Conservation (phyloP, 1,140 invertebrate genomes). For the Sycobia sp. region DNA sequence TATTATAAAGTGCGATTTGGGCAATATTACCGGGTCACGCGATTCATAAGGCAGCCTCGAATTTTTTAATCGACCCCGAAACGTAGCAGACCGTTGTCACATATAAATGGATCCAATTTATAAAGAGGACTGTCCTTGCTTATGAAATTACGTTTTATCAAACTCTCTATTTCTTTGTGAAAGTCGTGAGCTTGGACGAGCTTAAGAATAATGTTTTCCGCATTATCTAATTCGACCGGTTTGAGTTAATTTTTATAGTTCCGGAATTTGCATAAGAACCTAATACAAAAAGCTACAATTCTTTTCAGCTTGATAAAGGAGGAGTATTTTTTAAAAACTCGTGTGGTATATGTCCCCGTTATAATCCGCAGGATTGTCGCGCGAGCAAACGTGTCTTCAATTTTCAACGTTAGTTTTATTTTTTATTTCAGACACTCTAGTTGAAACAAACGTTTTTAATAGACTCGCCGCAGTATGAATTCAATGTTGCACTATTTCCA, state of each 20-base stretch:
- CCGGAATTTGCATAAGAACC: neutral
- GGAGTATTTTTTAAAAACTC: conserved; percentile 1
- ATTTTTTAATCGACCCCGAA: conserved; percentile 11
- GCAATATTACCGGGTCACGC: neutral
- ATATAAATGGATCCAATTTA: neutral
- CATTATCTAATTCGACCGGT: neutral
- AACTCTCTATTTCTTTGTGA: neutral
- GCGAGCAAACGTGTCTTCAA: neutral
- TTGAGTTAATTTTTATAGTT: neutral
- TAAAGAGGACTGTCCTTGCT: neutral
- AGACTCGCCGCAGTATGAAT: neutral
- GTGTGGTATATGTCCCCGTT: neutral
- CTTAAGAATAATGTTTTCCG: neutral
- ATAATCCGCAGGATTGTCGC: conserved; percentile 35
- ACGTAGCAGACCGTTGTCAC: neutral
- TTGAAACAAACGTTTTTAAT: conserved; percentile 24
- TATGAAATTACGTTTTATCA: too few relatives aligned
- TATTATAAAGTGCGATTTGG: neutral
- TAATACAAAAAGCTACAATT: neutral
- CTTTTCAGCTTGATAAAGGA: neutral
- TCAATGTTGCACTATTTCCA: neutral
- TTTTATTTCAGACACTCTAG: neutral
- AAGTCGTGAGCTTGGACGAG: neutral
- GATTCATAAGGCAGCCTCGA: neutral
- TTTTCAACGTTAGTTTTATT: neutral